Conservation (phyloP, 2,888 invertebrate species). For the Gandaritis pyraliata region DNA sequence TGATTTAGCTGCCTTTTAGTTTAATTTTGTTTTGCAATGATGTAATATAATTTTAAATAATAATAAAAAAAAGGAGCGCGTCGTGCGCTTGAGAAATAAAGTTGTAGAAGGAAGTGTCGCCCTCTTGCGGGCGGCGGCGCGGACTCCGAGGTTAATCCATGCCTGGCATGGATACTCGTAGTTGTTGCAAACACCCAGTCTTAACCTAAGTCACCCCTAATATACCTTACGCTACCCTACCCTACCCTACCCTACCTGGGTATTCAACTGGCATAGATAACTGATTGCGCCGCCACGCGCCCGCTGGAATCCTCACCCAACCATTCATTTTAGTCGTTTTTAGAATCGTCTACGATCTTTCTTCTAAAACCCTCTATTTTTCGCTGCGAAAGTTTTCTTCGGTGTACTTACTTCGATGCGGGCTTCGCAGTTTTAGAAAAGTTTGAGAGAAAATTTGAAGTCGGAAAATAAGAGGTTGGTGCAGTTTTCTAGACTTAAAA, state of each 20-base stretch:
- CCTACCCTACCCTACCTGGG: conserved; percentile 10
- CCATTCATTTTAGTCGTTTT: conserved; percentile 26
- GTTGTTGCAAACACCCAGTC: too few relatives aligned
- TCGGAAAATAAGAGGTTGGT: not conserved
- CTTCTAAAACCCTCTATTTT: conserved; percentile 28
- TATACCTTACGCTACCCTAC: conserved; percentile 18
- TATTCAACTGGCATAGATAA: not conserved
- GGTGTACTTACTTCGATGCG: conserved; percentile 1
- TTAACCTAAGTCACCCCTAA: conserved; percentile 21
- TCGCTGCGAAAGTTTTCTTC: conserved; percentile 4
- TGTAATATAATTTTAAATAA: too few relatives aligned
- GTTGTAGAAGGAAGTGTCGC: too few relatives aligned
- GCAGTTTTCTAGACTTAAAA: not conserved
- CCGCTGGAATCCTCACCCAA: conserved; percentile 1
- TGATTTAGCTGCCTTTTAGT: too few relatives aligned
- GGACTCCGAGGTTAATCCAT: too few relatives aligned
- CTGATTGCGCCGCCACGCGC: not conserved
- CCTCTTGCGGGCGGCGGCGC: too few relatives aligned
- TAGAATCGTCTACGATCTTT: conserved; percentile 25
- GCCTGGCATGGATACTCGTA: too few relatives aligned
- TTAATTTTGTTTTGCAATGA: too few relatives aligned
- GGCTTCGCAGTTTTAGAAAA: not conserved
- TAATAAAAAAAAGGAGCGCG: too few relatives aligned
- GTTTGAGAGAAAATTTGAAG: not conserved
- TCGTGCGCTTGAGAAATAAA: too few relatives aligned